phyloP scores from a whole-genome alignment of 2,797 vertebrate species.

The Pteropus rufus region DNA sequence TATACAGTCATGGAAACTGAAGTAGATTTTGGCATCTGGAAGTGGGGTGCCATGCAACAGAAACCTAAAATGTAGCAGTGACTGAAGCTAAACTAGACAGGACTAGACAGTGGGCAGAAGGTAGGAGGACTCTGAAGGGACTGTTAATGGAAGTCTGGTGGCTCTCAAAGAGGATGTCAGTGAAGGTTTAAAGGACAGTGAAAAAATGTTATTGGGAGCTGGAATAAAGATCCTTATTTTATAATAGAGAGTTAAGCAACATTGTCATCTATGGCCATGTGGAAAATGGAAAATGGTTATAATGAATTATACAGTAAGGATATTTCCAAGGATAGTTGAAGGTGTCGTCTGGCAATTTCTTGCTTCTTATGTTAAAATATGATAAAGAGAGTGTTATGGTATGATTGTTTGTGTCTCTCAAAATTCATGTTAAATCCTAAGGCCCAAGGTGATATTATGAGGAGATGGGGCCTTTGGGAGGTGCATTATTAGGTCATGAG shows the following conservation, averaged over 20 bases:
- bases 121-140: not conserved
- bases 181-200: not conserved
- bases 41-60: not conserved
- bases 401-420: not conserved
- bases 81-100: not conserved
- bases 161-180: not conserved
- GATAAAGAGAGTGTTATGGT: not conserved
- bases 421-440: not conserved
- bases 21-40: slow-evolving; percentile 22
- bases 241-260: not conserved
- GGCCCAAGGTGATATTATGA: not conserved
- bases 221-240: not conserved
- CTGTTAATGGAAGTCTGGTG: not conserved
- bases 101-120: not conserved
- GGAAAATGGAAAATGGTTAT: not conserved
- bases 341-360: not conserved
- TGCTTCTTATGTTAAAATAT: slow-evolving; percentile 2
- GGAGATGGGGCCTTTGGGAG: not conserved
- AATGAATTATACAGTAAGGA: not conserved
- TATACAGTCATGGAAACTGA: not conserved
- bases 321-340: not conserved
- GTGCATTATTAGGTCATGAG: not conserved
- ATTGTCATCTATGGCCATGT: not conserved
- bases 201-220: not conserved
- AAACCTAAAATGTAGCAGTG: not conserved